These are phyloP conservation scores for Arothron firmamentum DNA, from an alignment of 2,113 vertebrate genomes.

Conservation along the genomic window DNA sequence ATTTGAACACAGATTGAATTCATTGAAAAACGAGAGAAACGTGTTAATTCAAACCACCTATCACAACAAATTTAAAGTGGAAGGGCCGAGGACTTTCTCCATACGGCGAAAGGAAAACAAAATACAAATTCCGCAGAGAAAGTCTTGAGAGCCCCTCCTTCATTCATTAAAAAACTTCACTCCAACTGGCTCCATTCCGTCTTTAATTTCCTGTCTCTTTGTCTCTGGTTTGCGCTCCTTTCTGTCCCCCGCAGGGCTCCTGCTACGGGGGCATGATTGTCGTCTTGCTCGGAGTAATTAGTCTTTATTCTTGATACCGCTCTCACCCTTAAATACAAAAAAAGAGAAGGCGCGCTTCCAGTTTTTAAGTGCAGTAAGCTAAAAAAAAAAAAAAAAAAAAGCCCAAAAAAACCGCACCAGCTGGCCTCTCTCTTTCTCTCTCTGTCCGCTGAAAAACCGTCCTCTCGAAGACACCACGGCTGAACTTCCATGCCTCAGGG, in stretches of 20 bases:
- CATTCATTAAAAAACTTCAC: conserved; percentile 37
- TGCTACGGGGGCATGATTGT: conserved; percentile 74
- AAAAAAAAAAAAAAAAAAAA: conserved; percentile 38
- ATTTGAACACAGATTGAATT: background rate
- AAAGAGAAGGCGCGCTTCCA: conserved; percentile 53
- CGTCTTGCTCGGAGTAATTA: conserved; percentile 70
- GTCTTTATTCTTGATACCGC: conserved; percentile 47
- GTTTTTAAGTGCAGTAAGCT: conserved; percentile 69
- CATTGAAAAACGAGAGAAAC: conserved; percentile 35
- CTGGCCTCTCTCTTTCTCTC: conserved; percentile 13
- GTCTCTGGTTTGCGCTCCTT: conserved; percentile 46
- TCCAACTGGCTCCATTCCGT: conserved; percentile 45
- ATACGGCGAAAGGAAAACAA: conserved; percentile 19
- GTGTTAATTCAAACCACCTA: conserved; percentile 65
- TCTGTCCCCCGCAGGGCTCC: conserved; percentile 40
- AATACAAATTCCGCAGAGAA: conserved; percentile 58
- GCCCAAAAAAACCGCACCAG: conserved; percentile 33
- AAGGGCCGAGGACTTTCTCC: conserved; percentile 48
- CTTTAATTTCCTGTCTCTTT: conserved; percentile 48
- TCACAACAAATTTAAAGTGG: conserved; percentile 67
- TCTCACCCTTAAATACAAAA: conserved; percentile 60
- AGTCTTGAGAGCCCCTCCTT: conserved; percentile 67
- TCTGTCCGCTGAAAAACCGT: conserved; percentile 46
- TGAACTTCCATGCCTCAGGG: conserved; percentile 52
- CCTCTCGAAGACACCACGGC: conserved; percentile 42